phyloP scores from a whole-genome alignment of 35 echinoderm and acorn worm genomes.

The Strongylocentrotus purpuratus region DNA sequence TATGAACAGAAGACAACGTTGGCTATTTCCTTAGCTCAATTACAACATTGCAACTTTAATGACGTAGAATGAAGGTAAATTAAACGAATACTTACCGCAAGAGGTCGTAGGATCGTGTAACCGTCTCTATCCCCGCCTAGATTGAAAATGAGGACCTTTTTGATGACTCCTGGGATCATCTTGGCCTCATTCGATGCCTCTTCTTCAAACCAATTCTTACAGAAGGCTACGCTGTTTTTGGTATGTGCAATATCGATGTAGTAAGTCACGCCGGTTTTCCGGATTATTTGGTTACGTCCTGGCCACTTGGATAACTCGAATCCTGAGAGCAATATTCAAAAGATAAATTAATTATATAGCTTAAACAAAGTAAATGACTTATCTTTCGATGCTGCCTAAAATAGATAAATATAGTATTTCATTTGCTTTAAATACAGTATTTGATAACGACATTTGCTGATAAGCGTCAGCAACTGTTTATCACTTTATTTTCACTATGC shows the following conservation, averaged over 20 bases:
- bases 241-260: constrained; percentile 97
- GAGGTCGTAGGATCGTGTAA: constrained; percentile 50
- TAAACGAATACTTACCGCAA: constrained; percentile 59
- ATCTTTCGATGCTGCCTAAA: not conserved
- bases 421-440: not conserved
- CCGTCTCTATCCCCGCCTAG: constrained; percentile 79
- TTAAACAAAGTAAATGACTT: not conserved
- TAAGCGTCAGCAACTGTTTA: not conserved
- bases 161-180: constrained; percentile 55
- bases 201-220: constrained; percentile 81
- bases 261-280: constrained; percentile 62
- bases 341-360: not conserved
- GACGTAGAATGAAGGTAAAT: not conserved
- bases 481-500: not conserved
- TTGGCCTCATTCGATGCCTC: constrained; percentile 65
- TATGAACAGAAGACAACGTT: no score
- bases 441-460: not conserved
- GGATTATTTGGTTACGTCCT: constrained; percentile 79
- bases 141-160: constrained; percentile 85
- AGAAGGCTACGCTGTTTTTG: constrained; percentile 71
- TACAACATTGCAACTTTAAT: no score
- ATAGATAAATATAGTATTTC: not conserved
- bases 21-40: no score
- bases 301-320: constrained; percentile 84
- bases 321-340: constrained; percentile 52